A percentile compares a stretch with the other conserved stretches of the same genome.
Evolutionary conservation across 2,888 invertebrate genomes (phyloP).

Genomic region (Macaria liturata): DNA sequence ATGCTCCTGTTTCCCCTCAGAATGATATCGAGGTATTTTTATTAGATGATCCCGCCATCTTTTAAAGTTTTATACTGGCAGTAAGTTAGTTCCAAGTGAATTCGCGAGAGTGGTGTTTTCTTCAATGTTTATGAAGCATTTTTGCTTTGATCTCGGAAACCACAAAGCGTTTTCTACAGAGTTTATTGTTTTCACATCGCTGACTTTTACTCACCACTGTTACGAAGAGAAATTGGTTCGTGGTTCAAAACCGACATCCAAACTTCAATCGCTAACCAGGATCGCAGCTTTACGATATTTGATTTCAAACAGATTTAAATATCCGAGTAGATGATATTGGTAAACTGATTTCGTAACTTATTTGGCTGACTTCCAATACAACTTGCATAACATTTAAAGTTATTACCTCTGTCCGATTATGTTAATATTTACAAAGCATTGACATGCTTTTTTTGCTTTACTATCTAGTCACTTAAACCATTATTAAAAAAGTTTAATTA

Average conservation of each 20-base stretch:
- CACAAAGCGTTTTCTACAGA: slow-evolving; percentile 32
- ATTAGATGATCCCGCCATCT: slow-evolving; percentile 28
- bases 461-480: no score
- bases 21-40: slow-evolving; percentile 25
- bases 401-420: no score
- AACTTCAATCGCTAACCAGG: no score
- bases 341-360: slow-evolving; percentile 13
- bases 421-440: no score
- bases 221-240: slow-evolving; percentile 28
- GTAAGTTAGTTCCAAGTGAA: slow-evolving; percentile 27
- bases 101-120: slow-evolving; percentile 21
- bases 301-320: slow-evolving; percentile 1
- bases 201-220: slow-evolving; percentile 30
- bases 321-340: no score
- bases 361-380: slow-evolving; percentile 8
- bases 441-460: no score
- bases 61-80: slow-evolving; percentile 26
- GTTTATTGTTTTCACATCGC: slow-evolving; percentile 35
- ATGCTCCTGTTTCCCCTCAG: slow-evolving; percentile 19
- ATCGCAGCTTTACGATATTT: not conserved
- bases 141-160: slow-evolving; percentile 27
- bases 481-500: no score
- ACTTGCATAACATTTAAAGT: not conserved
- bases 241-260: not conserved
- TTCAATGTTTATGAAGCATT: slow-evolving; percentile 31